Evolutionary conservation across 2,113 vertebrate genomes (phyloP).

Genomic region (Pygoscelis adeliae): DNA sequence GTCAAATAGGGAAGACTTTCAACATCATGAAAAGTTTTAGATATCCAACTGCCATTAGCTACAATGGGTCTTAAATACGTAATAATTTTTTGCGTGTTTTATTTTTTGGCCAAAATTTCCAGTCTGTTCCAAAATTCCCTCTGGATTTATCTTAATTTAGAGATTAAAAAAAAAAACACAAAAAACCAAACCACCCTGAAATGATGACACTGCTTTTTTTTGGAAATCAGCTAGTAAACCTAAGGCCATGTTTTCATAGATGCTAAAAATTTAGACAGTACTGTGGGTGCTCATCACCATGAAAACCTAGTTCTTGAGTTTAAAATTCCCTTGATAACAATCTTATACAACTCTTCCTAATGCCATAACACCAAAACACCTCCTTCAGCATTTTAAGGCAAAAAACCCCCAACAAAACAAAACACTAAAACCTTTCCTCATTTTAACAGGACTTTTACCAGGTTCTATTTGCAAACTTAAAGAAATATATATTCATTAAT

Average conservation of each 20-base stretch:
- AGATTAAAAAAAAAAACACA: not conserved
- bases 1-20: not conserved
- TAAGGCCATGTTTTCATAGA: not conserved
- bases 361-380: not conserved
- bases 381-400: not conserved
- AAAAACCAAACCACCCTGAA: not conserved
- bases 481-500: not conserved
- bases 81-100: not conserved
- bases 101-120: not conserved
- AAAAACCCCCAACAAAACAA: rapidly evolving
- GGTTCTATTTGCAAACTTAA: not conserved
- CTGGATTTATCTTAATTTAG: not conserved
- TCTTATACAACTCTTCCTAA: not conserved
- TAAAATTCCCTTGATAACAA: not conserved
- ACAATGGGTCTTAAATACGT: not conserved
- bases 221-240: not conserved
- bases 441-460: not conserved
- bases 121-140: not conserved
- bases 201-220: not conserved
- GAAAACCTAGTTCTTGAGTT: not conserved
- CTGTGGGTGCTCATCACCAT: not conserved
- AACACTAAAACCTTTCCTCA: not conserved
- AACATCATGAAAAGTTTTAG: not conserved
- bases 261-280: not conserved
- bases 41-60: not conserved